These are phyloP conservation scores for Cerastis rubricosa DNA, from an alignment of 2,888 invertebrate genomes.

Conservation along the genomic window DNA sequence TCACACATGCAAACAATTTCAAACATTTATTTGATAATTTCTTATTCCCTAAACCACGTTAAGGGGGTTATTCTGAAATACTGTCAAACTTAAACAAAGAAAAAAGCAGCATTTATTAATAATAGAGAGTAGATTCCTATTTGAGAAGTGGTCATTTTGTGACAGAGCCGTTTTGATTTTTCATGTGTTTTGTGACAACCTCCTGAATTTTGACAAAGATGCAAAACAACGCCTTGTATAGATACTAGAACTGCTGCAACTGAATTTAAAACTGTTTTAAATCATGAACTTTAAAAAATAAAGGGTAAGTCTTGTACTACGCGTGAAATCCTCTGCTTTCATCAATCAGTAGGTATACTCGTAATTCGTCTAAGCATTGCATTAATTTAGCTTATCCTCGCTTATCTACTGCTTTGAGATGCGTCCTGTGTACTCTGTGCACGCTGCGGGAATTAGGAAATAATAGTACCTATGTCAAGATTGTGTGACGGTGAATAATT, in stretches of 20 bases:
- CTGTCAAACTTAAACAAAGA: no score
- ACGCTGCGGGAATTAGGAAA: slow-evolving; percentile 10
- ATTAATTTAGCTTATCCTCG: slow-evolving; percentile 64
- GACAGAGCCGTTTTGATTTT: no score
- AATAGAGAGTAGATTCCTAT: no score
- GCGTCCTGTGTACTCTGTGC: slow-evolving; percentile 30
- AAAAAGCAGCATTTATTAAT: no score
- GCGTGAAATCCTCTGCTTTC: slow-evolving; percentile 8
- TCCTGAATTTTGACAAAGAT: no score
- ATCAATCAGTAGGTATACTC: slow-evolving; percentile 30
- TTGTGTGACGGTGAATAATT: slow-evolving; percentile 10
- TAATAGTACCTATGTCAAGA: slow-evolving; percentile 18
- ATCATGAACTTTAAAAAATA: background rate
- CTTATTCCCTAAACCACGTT: no score
- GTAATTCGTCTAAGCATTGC: slow-evolving; percentile 53
- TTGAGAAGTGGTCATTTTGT: no score
- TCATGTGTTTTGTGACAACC: no score
- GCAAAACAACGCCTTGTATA: background rate
- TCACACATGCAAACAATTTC: no score
- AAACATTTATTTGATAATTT: no score
- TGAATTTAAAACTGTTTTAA: background rate
- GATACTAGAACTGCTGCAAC: background rate
- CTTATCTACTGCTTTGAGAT: slow-evolving; percentile 60
- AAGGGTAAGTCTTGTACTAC: slow-evolving; percentile 2
- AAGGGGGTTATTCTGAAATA: no score